phyloP scores from a whole-genome alignment of 2,888 invertebrate species.

The Rhodophaea formosa region DNA sequence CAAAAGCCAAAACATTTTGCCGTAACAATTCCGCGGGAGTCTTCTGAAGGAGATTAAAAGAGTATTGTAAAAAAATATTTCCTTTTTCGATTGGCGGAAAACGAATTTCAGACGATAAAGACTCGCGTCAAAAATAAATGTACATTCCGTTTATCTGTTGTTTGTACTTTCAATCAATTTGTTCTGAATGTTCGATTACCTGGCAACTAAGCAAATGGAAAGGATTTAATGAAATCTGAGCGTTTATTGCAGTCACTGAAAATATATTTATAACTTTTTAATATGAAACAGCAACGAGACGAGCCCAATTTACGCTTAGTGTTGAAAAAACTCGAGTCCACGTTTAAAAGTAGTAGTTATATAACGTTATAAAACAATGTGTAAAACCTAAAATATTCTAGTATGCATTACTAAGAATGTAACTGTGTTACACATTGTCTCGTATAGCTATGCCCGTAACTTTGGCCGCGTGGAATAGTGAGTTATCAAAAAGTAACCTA shows the following conservation, averaged over 20 bases:
- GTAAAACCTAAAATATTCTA: too few species aligned
- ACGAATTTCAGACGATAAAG: neutral
- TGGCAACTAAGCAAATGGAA: neutral
- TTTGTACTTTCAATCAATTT: constrained; percentile 3
- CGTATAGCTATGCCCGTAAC: too few species aligned
- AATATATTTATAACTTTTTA: too few species aligned
- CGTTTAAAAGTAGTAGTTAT: too few species aligned
- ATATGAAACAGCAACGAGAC: too few species aligned
- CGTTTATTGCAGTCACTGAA: neutral
- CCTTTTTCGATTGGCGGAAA: neutral
- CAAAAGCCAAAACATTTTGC: neutral
- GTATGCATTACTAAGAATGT: too few species aligned
- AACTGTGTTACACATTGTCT: too few species aligned
- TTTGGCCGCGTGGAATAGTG: too few species aligned
- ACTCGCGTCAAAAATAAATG: neutral
- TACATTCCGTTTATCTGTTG: neutral
- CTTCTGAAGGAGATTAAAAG: neutral
- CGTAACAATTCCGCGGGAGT: neutral
- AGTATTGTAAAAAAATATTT: neutral
- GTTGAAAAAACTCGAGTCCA: too few species aligned
- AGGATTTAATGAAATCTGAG: neutral
- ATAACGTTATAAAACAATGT: too few species aligned
- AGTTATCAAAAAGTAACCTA: too few species aligned
- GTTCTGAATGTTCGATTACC: neutral
- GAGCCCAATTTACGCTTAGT: too few species aligned